phyloP scores from a whole-genome alignment of 2,113 vertebrate genomes.

The Petrocephalus microphthalmus region DNA sequence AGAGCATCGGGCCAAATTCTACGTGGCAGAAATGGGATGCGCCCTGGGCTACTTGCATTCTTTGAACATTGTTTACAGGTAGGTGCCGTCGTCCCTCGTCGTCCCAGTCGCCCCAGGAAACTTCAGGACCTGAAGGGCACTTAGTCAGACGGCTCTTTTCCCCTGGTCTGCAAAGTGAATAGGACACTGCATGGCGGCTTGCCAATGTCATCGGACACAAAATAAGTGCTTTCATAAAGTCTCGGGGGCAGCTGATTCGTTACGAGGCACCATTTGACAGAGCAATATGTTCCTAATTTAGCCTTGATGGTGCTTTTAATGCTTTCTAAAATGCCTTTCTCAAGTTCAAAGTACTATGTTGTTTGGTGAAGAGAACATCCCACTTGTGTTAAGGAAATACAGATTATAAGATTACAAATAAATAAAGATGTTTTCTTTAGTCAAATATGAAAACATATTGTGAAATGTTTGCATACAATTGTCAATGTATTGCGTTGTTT shows the following conservation, averaged over 20 bases:
- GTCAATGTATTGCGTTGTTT: conserved; percentile 7
- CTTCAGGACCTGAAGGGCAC: neutral
- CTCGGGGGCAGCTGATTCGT: neutral
- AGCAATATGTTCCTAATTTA: neutral
- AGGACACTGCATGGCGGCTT: neutral
- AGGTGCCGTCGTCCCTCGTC: conserved; percentile 22
- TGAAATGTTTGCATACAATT: neutral
- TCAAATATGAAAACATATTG: neutral
- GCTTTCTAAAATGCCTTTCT: neutral
- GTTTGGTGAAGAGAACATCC: neutral
- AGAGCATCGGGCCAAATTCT: conserved; percentile 89
- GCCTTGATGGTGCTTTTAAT: neutral
- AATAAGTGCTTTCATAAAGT: neutral
- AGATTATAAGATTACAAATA: neutral
- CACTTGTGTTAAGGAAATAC: neutral
- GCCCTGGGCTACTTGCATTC: conserved; percentile 94
- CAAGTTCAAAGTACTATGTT: neutral
- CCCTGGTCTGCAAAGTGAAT: neutral
- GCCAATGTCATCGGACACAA: neutral
- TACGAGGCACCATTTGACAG: neutral
- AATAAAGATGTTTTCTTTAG: neutral
- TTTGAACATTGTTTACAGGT: conserved; percentile 97
- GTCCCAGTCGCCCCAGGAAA: neutral
- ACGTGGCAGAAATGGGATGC: conserved; percentile 93
- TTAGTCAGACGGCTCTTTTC: neutral